Evolutionary conservation across 2,888 invertebrate species (phyloP).

Genomic region (Drosophila lutescens): DNA sequence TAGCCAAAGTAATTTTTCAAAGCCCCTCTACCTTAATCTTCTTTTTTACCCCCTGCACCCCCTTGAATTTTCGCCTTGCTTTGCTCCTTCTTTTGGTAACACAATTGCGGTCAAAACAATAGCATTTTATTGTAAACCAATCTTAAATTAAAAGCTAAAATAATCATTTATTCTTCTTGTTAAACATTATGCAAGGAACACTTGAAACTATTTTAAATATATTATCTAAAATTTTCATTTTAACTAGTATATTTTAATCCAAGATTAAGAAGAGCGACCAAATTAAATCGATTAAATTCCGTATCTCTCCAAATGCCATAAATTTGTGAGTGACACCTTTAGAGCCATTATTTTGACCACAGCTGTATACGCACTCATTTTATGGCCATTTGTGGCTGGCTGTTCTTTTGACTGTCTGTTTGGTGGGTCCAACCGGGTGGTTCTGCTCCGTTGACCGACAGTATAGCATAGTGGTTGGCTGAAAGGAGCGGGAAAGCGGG

Average conservation of each 20-base stretch:
- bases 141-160: neutral
- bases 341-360: conserved; percentile 14
- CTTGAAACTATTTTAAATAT: no score
- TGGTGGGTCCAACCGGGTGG: conserved; percentile 35
- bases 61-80: conserved; percentile 5
- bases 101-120: conserved; percentile 3
- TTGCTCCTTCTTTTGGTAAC: conserved; percentile 1
- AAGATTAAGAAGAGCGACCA: no score
- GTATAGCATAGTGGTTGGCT: conserved; percentile 1
- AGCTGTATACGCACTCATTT: conserved; percentile 53
- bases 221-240: no score
- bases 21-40: conserved; percentile 28
- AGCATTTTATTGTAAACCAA: neutral
- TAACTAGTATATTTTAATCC: neutral
- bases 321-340: neutral
- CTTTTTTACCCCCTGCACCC: neutral
- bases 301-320: neutral
- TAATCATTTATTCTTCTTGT: no score
- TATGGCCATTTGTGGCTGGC: conserved; percentile 58
- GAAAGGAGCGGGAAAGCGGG: neutral
- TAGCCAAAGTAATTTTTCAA: conserved; percentile 39
- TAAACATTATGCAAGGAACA: no score
- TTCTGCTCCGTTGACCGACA: conserved; percentile 67
- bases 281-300: neutral
- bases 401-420: conserved; percentile 42